Conservation (phyloP, 2,113 vertebrate species). For the Oreotrochilus melanogaster region DNA sequence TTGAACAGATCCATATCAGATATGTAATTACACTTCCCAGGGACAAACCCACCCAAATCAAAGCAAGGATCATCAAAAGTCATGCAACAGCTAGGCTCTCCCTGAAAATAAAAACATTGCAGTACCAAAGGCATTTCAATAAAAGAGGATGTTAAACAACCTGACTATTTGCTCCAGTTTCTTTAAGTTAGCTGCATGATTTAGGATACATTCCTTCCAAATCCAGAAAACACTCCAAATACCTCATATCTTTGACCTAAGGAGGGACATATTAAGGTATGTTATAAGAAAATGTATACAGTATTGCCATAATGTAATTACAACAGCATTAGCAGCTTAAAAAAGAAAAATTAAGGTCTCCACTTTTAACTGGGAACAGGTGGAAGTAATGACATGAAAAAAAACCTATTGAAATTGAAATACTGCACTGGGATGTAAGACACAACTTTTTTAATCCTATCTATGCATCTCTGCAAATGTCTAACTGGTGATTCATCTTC, state of each 20-base stretch:
- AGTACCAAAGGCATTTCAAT: background rate
- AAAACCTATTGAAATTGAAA: background rate
- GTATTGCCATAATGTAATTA: background rate
- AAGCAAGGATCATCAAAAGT: conserved; percentile 71
- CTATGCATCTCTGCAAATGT: conserved; percentile 10
- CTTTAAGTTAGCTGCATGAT: background rate
- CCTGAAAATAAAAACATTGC: conserved; percentile 54
- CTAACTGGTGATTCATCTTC: conserved; percentile 45
- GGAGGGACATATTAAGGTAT: background rate
- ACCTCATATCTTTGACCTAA: background rate
- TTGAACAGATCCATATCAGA: conserved; percentile 78
- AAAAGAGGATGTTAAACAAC: conserved; percentile 52
- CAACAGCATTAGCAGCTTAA: background rate
- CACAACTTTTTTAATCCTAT: conserved; percentile 21
- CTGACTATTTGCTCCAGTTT: conserved; percentile 4
- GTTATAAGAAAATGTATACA: conserved; percentile 7
- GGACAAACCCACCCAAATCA: conserved; percentile 79
- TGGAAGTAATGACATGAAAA: conserved; percentile 26
- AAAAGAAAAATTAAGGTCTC: background rate
- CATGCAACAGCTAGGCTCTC: conserved; percentile 11
- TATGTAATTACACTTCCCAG: conserved; percentile 80
- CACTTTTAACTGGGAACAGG: background rate
- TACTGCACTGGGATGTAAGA: background rate
- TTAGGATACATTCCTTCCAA: background rate
- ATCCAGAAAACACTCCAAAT: conserved; percentile 2